A percentile compares a stretch with the other conserved stretches of the same genome.
These are phyloP conservation scores for Saccostrea cuccullata DNA, from an alignment of 1,140 invertebrate species.

Conservation along the genomic window DNA sequence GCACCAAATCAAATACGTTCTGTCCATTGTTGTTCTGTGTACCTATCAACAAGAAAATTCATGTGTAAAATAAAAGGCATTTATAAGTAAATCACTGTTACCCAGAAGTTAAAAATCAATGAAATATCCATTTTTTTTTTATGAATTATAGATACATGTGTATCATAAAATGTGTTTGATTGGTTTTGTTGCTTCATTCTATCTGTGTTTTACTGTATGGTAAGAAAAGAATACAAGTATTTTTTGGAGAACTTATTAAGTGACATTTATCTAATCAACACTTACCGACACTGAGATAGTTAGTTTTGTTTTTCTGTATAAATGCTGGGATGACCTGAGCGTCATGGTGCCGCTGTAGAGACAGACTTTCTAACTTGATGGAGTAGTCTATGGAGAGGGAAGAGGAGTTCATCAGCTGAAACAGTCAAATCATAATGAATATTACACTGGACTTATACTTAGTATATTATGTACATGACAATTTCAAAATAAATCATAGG, in stretches of 20 bases:
- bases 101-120: too few species aligned
- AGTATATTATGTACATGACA: not conserved
- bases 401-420: conserved; percentile 76
- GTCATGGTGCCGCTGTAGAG: conserved; percentile 67
- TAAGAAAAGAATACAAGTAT: too few species aligned
- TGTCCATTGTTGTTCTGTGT: conserved; percentile 77
- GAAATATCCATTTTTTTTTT: too few species aligned
- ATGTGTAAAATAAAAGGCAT: not conserved
- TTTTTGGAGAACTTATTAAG: not conserved
- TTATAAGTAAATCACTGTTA: too few species aligned
- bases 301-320: conserved; percentile 59
- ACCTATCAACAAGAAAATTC: conserved; percentile 61
- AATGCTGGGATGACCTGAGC: conserved; percentile 72
- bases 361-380: conserved; percentile 76
- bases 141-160: too few species aligned
- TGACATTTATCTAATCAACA: not conserved
- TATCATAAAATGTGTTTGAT: too few species aligned
- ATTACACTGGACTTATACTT: not conserved
- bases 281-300: conserved; percentile 69
- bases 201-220: too few species aligned
- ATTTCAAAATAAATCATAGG: too few species aligned
- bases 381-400: conserved; percentile 74
- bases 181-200: too few species aligned
- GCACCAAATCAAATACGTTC: conserved; percentile 78
- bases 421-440: conserved; percentile 35